These are phyloP conservation scores for Encarsia formosa DNA, from an alignment of 2,888 invertebrate genomes.

Conservation along the genomic window DNA sequence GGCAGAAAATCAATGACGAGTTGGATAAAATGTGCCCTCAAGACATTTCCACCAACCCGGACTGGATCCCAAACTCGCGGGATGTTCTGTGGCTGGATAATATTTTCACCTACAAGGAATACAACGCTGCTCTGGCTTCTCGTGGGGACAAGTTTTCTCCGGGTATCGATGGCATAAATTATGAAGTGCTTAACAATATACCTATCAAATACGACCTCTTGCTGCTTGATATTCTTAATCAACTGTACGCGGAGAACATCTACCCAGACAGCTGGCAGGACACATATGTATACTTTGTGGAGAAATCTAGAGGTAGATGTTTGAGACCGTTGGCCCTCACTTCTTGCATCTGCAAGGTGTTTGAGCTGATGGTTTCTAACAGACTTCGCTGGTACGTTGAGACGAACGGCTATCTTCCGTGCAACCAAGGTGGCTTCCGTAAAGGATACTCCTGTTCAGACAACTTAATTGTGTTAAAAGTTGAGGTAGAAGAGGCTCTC, in stretches of 20 bases:
- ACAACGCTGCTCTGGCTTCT: neutral
- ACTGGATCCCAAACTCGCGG: neutral
- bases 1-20: neutral
- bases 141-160: neutral
- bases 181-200: neutral
- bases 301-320: conserved; percentile 1
- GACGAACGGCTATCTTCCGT: too few species aligned
- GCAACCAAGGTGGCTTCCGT: conserved; percentile 7
- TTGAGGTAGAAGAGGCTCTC: neutral
- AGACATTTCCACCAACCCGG: neutral
- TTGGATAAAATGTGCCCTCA: conserved; percentile 3
- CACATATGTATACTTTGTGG: conserved; percentile 4
- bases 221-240: conserved; percentile 13
- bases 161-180: conserved; percentile 12
- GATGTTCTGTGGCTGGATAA: neutral
- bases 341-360: too few species aligned
- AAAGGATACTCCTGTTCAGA: too few species aligned
- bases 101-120: conserved; percentile 8
- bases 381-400: too few species aligned
- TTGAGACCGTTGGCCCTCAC: too few species aligned
- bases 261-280: too few species aligned
- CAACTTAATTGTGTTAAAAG: neutral
- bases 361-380: too few species aligned
- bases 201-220: conserved; percentile 8
- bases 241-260: too few species aligned